phyloP scores from a whole-genome alignment of 2,888 invertebrate genomes.

The Globia sparganii region DNA sequence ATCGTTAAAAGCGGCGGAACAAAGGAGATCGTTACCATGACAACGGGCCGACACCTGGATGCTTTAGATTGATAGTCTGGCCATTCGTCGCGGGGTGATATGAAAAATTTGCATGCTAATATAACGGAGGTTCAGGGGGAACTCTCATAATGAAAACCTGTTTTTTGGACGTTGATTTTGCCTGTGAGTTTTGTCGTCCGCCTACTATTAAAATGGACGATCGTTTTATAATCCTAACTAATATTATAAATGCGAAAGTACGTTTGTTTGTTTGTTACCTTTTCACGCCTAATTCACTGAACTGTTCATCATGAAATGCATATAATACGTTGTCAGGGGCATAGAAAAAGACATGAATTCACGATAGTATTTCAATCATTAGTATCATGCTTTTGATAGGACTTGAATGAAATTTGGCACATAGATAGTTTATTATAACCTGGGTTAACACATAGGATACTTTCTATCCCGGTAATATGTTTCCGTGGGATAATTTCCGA shows the following conservation, averaged over 20 bases:
- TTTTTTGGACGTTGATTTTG: constrained; percentile 66
- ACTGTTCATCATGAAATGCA: neutral
- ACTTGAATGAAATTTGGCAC: neutral
- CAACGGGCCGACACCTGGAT: constrained; percentile 82
- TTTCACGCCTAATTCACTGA: neutral
- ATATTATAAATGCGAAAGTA: neutral
- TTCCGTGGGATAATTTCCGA: neutral
- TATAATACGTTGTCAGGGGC: neutral
- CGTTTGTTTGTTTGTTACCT: neutral
- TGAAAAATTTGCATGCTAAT: constrained; percentile 86
- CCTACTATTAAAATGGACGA: constrained; percentile 4
- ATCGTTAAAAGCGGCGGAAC: constrained; percentile 66
- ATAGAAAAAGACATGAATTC: neutral
- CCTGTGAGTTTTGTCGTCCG: constrained; percentile 3
- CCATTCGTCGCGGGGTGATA: constrained; percentile 75
- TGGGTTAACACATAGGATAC: neutral
- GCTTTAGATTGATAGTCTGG: constrained; percentile 76
- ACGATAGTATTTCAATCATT: neutral
- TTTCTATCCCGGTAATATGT: neutral
- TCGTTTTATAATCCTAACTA: constrained; percentile 2
- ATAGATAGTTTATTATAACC: neutral
- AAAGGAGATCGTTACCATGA: constrained; percentile 75
- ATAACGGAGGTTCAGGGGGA: constrained; percentile 74
- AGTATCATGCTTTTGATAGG: neutral
- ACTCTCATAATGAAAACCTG: constrained; percentile 72